Evolutionary conservation across 2,797 vertebrate species (phyloP).

Genomic region (Halcyon smyrnensis): DNA sequence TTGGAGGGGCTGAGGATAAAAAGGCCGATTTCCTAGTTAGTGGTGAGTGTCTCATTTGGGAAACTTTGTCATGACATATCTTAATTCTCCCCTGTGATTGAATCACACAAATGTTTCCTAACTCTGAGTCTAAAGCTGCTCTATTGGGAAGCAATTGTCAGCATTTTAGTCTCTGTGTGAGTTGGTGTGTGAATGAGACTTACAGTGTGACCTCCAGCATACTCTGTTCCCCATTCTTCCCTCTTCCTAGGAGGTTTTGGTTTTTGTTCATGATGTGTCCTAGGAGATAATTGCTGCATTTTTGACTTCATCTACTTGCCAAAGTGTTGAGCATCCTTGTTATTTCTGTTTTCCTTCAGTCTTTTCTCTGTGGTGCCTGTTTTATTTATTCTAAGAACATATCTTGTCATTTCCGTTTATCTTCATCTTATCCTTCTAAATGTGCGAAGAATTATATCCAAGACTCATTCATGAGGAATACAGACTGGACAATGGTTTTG

Average conservation of each 20-base stretch:
- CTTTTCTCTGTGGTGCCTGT: slow-evolving; percentile 47
- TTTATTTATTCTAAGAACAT: slow-evolving; percentile 55
- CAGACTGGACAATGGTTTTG: slow-evolving; percentile 8
- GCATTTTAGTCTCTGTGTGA: slow-evolving; percentile 47
- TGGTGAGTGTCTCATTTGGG: not conserved
- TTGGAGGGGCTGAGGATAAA: slow-evolving; percentile 9
- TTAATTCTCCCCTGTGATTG: slow-evolving; percentile 24
- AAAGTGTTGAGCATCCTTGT: slow-evolving; percentile 47
- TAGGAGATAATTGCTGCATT: slow-evolving; percentile 75
- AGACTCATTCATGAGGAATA: slow-evolving; percentile 28
- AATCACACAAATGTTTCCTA: slow-evolving; percentile 33
- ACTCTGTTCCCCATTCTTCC: slow-evolving; percentile 30
- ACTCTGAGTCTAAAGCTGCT: slow-evolving; percentile 8
- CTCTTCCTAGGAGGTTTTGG: slow-evolving; percentile 48
- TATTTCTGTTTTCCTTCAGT: slow-evolving; percentile 50
- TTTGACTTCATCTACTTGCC: slow-evolving; percentile 50
- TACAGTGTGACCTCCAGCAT: slow-evolving; percentile 8
- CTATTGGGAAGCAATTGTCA: slow-evolving; percentile 38
- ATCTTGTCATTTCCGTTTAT: slow-evolving; percentile 70
- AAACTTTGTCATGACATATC: slow-evolving; percentile 52
- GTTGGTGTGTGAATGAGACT: slow-evolving; percentile 45
- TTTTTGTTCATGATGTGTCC: slow-evolving; percentile 56
- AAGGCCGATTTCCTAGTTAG: slow-evolving; percentile 43
- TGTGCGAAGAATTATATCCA: slow-evolving; percentile 35
- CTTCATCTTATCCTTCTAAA: slow-evolving; percentile 56